Conservation (phyloP, 2,888 invertebrate species). For the Cerastis rubricosa region DNA sequence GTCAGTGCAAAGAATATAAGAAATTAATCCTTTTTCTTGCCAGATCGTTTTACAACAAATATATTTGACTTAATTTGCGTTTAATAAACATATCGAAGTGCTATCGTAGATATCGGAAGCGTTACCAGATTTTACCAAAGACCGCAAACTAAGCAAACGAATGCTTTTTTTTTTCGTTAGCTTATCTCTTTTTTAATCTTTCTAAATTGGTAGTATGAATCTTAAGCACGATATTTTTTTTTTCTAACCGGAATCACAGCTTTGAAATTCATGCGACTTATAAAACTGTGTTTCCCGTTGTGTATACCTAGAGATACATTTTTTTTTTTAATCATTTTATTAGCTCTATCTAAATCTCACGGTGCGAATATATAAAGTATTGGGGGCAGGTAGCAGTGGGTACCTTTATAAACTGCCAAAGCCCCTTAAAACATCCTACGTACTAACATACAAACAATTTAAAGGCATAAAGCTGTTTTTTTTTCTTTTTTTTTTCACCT, state of each 20-base stretch:
- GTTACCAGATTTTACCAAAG: conserved; percentile 80
- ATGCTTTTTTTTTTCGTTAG: conserved; percentile 74
- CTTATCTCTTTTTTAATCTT: conserved; percentile 76
- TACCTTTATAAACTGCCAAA: conserved; percentile 82
- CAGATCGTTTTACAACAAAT: conserved; percentile 61
- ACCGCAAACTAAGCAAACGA: conserved; percentile 79
- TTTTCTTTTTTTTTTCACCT: conserved; percentile 81
- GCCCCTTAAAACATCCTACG: conserved; percentile 82
- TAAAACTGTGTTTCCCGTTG: conserved; percentile 73
- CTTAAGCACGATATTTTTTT: conserved; percentile 84
- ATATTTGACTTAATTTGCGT: conserved; percentile 70
- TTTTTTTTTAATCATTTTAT: conserved; percentile 80
- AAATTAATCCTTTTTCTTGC: conserved; percentile 64
- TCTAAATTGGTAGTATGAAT: conserved; percentile 84
- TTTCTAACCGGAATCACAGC: conserved; percentile 76
- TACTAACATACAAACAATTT: conserved; percentile 88
- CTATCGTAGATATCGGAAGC: conserved; percentile 77
- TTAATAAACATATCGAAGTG: conserved; percentile 73
- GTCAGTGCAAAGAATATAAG: conserved; percentile 85
- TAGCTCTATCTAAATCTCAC: conserved; percentile 87
- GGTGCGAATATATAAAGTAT: conserved; percentile 85
- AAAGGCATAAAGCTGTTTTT: conserved; percentile 89
- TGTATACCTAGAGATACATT: conserved; percentile 77
- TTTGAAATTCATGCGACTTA: conserved; percentile 56
- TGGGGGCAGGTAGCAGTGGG: conserved; percentile 79